Evolutionary conservation across 2,113 vertebrate species (phyloP).

Genomic region (Egretta garzetta): DNA sequence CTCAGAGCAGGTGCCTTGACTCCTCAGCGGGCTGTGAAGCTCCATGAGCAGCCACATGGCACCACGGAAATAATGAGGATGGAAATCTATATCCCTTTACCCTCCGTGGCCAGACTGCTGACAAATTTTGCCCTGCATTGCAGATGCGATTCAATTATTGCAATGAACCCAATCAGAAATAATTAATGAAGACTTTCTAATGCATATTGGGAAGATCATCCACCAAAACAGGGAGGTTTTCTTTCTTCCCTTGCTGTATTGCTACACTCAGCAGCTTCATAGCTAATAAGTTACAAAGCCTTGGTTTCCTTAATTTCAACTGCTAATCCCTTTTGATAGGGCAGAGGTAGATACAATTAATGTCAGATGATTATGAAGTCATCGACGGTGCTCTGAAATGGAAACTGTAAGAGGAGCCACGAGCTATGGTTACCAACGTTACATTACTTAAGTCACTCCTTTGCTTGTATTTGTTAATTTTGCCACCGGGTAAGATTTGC

Average conservation of each 20-base stretch:
- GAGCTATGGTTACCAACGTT: neutral
- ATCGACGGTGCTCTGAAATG: neutral
- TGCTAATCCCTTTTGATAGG: neutral
- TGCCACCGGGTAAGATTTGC: neutral
- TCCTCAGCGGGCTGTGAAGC: neutral
- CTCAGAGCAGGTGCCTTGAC: neutral
- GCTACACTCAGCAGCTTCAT: neutral
- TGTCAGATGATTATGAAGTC: neutral
- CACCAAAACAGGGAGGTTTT: neutral
- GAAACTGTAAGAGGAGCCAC: conserved; percentile 10
- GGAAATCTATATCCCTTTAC: neutral
- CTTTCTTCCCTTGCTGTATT: neutral
- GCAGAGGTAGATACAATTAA: neutral
- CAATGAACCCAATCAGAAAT: conserved; percentile 30
- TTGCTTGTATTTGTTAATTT: neutral
- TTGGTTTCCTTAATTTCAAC: neutral
- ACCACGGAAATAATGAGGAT: neutral
- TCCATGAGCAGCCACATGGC: neutral
- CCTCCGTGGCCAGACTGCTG: neutral
- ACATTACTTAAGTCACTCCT: neutral
- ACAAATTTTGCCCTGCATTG: conserved; percentile 40
- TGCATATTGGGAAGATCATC: neutral
- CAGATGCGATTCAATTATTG: conserved; percentile 18
- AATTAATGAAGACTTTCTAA: conserved; percentile 55
- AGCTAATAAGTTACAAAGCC: neutral